Percentiles rank a stretch among this genome's conserved stretches.
Evolutionary conservation across 2,888 invertebrate species (phyloP).

Genomic region (Cryptus armator): DNA sequence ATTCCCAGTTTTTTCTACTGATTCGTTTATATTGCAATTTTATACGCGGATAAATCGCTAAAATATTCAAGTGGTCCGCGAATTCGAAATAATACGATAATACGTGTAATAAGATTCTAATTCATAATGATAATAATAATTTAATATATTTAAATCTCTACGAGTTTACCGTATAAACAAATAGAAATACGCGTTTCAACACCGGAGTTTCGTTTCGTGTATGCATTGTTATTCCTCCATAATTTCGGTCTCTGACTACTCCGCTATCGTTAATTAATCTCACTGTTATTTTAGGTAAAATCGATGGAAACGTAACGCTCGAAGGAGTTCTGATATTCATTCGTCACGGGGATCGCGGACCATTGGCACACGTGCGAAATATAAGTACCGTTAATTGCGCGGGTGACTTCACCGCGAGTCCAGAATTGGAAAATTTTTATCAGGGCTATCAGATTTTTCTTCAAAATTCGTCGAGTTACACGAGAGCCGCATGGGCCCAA

Average conservation of each 20-base stretch:
- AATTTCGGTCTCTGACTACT: constrained; percentile 50
- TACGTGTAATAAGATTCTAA: too few species aligned
- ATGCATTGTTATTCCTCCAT: neutral
- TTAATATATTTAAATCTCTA: too few species aligned
- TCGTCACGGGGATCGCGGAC: constrained; percentile 96
- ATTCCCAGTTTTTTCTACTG: too few species aligned
- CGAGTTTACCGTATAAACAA: too few species aligned
- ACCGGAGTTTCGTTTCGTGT: too few species aligned
- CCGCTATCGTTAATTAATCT: neutral
- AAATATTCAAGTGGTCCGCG: too few species aligned
- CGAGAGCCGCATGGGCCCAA: constrained; percentile 88
- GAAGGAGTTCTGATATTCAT: constrained; percentile 92
- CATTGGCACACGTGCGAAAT: constrained; percentile 93
- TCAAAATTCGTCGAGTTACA: constrained; percentile 79
- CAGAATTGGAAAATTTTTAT: constrained; percentile 78
- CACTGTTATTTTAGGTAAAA: constrained; percentile 83
- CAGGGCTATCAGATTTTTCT: constrained; percentile 80
- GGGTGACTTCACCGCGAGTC: constrained; percentile 82
- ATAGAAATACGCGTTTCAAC: too few species aligned
- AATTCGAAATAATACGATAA: too few species aligned
- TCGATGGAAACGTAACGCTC: constrained; percentile 88
- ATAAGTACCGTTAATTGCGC: constrained; percentile 93
- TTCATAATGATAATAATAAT: too few species aligned
- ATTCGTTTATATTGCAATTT: too few species aligned
- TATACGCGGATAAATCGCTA: too few species aligned